A percentile compares a stretch with the other conserved stretches of the same genome.
Conservation (phyloP, 2,888 invertebrate species). For the Carterocephalus palaemon region DNA sequence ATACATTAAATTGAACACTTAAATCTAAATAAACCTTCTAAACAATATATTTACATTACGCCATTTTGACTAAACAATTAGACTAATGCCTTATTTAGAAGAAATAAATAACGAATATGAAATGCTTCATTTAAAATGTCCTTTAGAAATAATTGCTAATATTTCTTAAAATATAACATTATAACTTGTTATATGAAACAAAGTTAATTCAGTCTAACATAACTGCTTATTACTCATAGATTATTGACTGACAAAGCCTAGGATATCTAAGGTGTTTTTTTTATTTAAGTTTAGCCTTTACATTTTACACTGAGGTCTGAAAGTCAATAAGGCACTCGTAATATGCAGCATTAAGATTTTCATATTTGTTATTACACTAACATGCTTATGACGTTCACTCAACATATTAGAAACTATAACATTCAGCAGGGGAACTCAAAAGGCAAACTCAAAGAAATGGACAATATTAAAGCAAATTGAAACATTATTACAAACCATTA, state of each 20-base stretch:
- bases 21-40: slow-evolving; percentile 74
- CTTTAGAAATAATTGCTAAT: slow-evolving; percentile 63
- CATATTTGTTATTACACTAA: slow-evolving; percentile 66
- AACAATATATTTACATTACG: slow-evolving; percentile 75
- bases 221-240: slow-evolving; percentile 54
- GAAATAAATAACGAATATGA: slow-evolving; percentile 78
- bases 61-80: slow-evolving; percentile 75
- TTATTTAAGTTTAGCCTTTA: slow-evolving; percentile 21
- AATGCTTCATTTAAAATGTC: slow-evolving; percentile 73
- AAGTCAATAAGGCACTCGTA: slow-evolving; percentile 70
- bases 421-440: slow-evolving; percentile 46
- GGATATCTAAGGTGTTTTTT: slow-evolving; percentile 7
- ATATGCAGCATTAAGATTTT: slow-evolving; percentile 61
- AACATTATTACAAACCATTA: slow-evolving; percentile 59
- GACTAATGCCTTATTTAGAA: slow-evolving; percentile 70
- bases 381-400: slow-evolving; percentile 48
- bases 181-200: slow-evolving; percentile 60
- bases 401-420: slow-evolving; percentile 43
- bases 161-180: slow-evolving; percentile 65
- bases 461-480: slow-evolving; percentile 65
- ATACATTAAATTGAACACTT: slow-evolving; percentile 74
- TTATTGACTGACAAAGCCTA: slow-evolving; percentile 59
- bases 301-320: slow-evolving; percentile 49
- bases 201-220: slow-evolving; percentile 67
- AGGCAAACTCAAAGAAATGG: slow-evolving; percentile 52